A percentile compares a stretch with the other conserved stretches of the same genome.
Conservation (phyloP, 1,140 invertebrate species). For the Acromyrmex heyeri region DNA sequence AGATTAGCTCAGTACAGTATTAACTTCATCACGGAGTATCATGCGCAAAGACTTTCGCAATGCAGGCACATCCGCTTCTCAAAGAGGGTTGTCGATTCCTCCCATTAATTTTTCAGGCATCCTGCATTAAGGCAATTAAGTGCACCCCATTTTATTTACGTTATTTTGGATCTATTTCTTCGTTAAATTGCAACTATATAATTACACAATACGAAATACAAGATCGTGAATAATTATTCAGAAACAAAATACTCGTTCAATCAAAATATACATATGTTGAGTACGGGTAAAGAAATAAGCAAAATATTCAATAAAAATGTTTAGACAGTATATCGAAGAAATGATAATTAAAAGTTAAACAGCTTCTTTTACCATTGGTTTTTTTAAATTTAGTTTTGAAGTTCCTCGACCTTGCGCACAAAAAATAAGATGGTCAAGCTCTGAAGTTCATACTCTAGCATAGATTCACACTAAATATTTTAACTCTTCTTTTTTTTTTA, state of each 20-base stretch:
- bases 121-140: constrained; percentile 70
- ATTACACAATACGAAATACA: constrained; percentile 48
- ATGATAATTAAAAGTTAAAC: constrained; percentile 41
- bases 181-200: constrained; percentile 10
- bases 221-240: constrained; percentile 23
- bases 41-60: constrained; percentile 53
- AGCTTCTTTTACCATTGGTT: constrained; percentile 39
- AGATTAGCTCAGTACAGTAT: constrained; percentile 63
- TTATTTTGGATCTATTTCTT: constrained; percentile 52
- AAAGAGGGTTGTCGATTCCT: constrained; percentile 24
- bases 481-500: background rate
- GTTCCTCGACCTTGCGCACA: constrained; percentile 17
- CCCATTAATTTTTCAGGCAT: constrained; percentile 51
- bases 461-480: constrained; percentile 68
- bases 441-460: constrained; percentile 33
- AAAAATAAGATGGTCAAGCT: constrained; percentile 44
- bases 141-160: constrained; percentile 36
- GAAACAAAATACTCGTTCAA: constrained; percentile 15
- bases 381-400: constrained; percentile 37
- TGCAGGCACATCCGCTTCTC: constrained; percentile 27
- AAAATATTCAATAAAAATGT: constrained; percentile 45
- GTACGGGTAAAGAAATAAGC: constrained; percentile 1
- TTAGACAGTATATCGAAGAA: constrained; percentile 22
- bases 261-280: constrained; percentile 6
- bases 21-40: constrained; percentile 47